These are phyloP conservation scores for Catamblyrhynchus diadema DNA, from an alignment of 2,797 vertebrate species.

Conservation along the genomic window DNA sequence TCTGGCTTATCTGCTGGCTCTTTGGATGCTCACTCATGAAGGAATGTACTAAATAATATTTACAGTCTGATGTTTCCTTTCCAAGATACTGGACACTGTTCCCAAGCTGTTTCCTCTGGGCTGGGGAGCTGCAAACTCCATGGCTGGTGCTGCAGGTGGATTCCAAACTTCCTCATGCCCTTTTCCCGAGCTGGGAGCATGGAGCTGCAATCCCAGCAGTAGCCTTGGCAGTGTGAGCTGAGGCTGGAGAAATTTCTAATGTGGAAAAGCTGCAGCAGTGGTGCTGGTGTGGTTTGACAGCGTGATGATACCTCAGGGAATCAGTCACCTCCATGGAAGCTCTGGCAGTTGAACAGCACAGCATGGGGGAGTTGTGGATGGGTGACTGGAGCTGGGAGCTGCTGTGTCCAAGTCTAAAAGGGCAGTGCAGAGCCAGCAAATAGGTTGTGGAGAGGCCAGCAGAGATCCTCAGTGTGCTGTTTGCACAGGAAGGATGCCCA, in stretches of 20 bases:
- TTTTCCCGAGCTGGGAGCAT: not conserved
- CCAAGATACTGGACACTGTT: not conserved
- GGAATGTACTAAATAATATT: not conserved
- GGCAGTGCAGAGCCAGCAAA: not conserved
- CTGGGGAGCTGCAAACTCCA: not conserved
- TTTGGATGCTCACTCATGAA: not conserved
- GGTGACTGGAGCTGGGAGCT: not conserved
- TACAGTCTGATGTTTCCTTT: not conserved
- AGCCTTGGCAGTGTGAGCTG: not conserved
- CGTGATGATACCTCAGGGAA: not conserved
- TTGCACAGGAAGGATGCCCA: not conserved
- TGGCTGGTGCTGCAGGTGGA: fast-evolving
- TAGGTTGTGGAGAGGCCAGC: not conserved
- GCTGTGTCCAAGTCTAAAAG: not conserved
- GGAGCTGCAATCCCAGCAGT: not conserved
- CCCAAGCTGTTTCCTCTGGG: not conserved
- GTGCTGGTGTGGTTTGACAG: not conserved
- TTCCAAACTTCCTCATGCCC: fast-evolving
- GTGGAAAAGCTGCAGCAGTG: not conserved
- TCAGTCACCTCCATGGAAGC: not conserved
- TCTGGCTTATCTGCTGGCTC: not conserved
- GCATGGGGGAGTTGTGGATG: not conserved
- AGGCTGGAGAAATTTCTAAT: not conserved
- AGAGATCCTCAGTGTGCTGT: not conserved
- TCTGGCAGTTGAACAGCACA: fast-evolving